Evolutionary conservation across 2,113 vertebrate genomes (phyloP).

Genomic region (Pristiophorus japonicus): DNA sequence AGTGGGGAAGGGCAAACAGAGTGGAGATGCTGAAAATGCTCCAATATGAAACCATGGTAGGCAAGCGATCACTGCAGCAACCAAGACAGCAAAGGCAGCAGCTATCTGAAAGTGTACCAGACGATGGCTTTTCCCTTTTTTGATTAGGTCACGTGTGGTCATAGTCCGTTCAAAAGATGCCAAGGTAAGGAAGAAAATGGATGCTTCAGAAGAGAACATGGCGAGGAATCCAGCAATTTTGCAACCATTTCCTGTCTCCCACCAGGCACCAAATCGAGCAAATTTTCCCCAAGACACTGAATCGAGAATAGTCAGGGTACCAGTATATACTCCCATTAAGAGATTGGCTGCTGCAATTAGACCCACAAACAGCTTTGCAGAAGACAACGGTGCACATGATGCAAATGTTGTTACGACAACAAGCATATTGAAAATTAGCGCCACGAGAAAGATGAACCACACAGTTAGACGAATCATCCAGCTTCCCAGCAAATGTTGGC

Average conservation of each 20-base stretch:
- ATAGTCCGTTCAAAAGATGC: slow-evolving; percentile 84
- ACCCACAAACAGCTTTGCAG: slow-evolving; percentile 76
- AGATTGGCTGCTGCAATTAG: slow-evolving; percentile 85
- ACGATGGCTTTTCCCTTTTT: slow-evolving; percentile 61
- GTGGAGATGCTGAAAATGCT: slow-evolving; percentile 72
- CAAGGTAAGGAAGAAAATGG: slow-evolving; percentile 75
- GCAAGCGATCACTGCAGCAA: slow-evolving; percentile 69
- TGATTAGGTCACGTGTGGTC: slow-evolving; percentile 68
- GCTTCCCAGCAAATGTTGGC: slow-evolving; percentile 87
- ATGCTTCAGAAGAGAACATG: slow-evolving; percentile 86
- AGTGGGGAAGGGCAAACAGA: slow-evolving; percentile 88
- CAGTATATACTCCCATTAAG: slow-evolving; percentile 81
- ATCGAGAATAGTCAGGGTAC: slow-evolving; percentile 78
- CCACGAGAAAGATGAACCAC: slow-evolving; percentile 96
- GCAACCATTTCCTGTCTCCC: slow-evolving; percentile 88
- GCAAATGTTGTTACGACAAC: slow-evolving; percentile 78
- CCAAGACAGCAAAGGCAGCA: slow-evolving; percentile 64
- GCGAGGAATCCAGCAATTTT: slow-evolving; percentile 79
- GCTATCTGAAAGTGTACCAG: slow-evolving; percentile 63
- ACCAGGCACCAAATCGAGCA: slow-evolving; percentile 85
- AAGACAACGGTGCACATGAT: slow-evolving; percentile 57
- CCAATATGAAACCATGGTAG: slow-evolving; percentile 69
- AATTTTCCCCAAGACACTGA: slow-evolving; percentile 87
- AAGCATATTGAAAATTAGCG: slow-evolving; percentile 81
- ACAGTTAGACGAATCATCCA: slow-evolving; percentile 98